Evolutionary conservation across 2,113 vertebrate genomes (phyloP), one percentile per base, ranked within the genome.

Genomic region (Corythornis cristatus): DNA sequence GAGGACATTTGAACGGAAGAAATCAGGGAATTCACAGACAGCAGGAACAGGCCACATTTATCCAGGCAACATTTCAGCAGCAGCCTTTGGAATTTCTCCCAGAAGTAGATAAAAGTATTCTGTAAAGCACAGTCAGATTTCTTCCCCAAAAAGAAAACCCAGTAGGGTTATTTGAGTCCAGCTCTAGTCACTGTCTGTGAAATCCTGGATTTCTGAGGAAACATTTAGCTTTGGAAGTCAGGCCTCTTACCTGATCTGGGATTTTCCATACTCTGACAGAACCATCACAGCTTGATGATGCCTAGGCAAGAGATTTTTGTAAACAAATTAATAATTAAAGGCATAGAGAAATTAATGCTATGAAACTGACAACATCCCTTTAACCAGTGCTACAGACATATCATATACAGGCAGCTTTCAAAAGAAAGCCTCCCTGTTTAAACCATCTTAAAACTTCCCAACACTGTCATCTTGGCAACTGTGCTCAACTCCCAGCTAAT

Each of bases 271-370:
- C 98, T 79, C 97, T 97, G 33, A 99, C 98, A 45, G 98, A 98
- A 40, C 99, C 99, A 28, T 99, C 99, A 88, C 99, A 99, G 96
- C 99, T 99, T 22, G 99, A 97, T 0, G 99, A 99, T 22, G 98
- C 99, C 99, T 99, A 78, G 0, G 45, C 1, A 64, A 92, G 77
- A 66, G 68, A 77, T 84, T 45, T 76, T 82, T 33, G 82, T 46
- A 48, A 89, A 91, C 51, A 83, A 79, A 89, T 26, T 71, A 54
- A 78, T 86, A 67, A 88, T 91, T 83, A 83, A 89, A 68, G 42
- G 80, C 82, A 79, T 0, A 48, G 12, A 25, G 33, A 91, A 89
- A 85, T 76, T 21, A 79, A 85, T 77, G 33, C 35, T 35, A 56
- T 29, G 86, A 42, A 73, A 78, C 5, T 12, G 9, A 45, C 43